A percentile compares a stretch with the other conserved stretches of the same genome.
Evolutionary conservation across 2,888 invertebrate species (phyloP).

Genomic region (Tipula lateralis): DNA sequence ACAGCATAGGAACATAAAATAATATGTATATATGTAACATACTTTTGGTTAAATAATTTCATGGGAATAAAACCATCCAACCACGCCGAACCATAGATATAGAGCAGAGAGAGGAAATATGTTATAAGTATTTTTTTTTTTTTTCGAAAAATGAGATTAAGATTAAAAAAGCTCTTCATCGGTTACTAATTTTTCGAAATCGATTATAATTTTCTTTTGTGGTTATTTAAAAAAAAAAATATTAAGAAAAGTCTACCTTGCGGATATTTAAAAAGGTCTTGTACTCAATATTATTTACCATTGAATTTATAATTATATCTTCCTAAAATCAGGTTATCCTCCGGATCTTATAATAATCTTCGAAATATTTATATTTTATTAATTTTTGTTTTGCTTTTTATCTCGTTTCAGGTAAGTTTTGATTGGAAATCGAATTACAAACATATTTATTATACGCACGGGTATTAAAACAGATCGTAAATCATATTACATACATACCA

Average conservation of each 20-base stretch:
- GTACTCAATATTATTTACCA: not conserved
- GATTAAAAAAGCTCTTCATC: not conserved
- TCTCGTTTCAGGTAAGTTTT: not conserved
- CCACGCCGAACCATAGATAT: not conserved
- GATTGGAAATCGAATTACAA: not conserved
- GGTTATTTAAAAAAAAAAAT: not conserved
- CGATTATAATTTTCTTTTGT: not conserved
- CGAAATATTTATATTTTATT: not conserved
- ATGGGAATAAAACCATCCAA: not conserved
- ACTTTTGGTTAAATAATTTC: not conserved
- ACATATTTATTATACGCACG: not conserved
- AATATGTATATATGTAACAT: too few relatives aligned
- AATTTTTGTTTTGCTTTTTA: not conserved
- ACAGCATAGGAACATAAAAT: too few relatives aligned
- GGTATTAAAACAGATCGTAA: not conserved
- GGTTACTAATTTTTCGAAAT: not conserved
- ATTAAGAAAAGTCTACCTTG: not conserved
- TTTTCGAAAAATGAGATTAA: not conserved
- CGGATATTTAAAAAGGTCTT: not conserved
- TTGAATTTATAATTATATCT: conserved; percentile 14
- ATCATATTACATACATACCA: not conserved
- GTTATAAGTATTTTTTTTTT: not conserved
- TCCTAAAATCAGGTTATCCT: not conserved
- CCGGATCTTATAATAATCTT: not conserved
- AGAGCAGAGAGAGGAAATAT: not conserved